These are phyloP conservation scores for Bombus impatiens DNA, from an alignment of 1,140 invertebrate genomes.

Conservation along the genomic window DNA sequence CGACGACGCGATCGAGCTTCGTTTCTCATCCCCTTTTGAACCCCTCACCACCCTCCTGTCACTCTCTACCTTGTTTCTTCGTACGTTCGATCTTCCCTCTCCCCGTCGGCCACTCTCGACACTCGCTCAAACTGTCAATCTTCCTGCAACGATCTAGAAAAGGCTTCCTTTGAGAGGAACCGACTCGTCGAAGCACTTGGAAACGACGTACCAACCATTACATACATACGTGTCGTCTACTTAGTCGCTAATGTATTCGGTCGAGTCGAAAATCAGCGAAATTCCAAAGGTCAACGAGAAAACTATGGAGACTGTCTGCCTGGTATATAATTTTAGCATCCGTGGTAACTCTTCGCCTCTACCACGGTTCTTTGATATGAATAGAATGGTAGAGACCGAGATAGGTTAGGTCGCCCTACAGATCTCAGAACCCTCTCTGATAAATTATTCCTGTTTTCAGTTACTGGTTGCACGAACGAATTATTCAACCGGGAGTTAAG, in stretches of 20 bases:
- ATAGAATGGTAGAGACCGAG: neutral
- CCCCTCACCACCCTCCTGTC: neutral
- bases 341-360: neutral
- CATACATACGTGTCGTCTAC: neutral
- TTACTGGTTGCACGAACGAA: neutral
- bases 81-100: neutral
- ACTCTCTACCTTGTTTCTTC: slow-evolving; percentile 19
- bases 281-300: neutral
- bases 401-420: neutral
- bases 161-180: slow-evolving; percentile 35
- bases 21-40: slow-evolving; percentile 22
- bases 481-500: neutral
- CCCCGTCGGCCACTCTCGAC: neutral
- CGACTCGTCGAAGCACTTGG: slow-evolving; percentile 11
- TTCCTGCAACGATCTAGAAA: slow-evolving; percentile 19
- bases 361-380: neutral
- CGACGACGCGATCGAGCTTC: slow-evolving; percentile 64
- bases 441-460: neutral
- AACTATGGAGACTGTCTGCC: too few species aligned
- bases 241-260: slow-evolving; percentile 2
- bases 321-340: neutral
- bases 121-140: slow-evolving; percentile 34
- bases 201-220: slow-evolving; percentile 28
- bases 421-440: neutral
- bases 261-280: neutral